phyloP scores from a whole-genome alignment of 1,140 invertebrate genomes.

The Pinna nobilis region DNA sequence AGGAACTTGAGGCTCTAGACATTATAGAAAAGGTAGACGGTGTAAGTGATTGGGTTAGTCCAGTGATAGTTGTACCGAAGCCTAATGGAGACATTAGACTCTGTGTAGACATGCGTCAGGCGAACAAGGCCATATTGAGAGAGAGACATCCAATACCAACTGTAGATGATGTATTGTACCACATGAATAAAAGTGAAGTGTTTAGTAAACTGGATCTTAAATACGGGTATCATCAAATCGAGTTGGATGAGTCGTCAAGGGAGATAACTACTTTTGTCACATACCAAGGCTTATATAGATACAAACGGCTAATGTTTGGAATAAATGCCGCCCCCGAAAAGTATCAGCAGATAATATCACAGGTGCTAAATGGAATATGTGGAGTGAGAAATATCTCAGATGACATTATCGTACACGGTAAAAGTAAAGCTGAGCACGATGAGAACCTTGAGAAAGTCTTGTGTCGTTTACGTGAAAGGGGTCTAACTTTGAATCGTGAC shows the following conservation, averaged over 20 bases:
- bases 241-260: slow-evolving; percentile 51
- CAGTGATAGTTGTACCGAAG: slow-evolving; percentile 59
- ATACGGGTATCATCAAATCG: slow-evolving; percentile 60
- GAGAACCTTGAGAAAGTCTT: slow-evolving; percentile 35
- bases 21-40: slow-evolving; percentile 53
- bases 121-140: slow-evolving; percentile 57
- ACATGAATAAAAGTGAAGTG: slow-evolving; percentile 58
- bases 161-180: slow-evolving; percentile 54
- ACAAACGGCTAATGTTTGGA: slow-evolving; percentile 51
- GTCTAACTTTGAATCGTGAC: slow-evolving; percentile 41
- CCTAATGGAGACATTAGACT: slow-evolving; percentile 55
- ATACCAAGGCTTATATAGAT: slow-evolving; percentile 45
- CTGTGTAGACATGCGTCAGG: slow-evolving; percentile 62
- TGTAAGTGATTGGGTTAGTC: slow-evolving; percentile 59
- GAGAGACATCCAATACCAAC: slow-evolving; percentile 63
- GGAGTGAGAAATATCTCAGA: slow-evolving; percentile 55
- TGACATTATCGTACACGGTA: slow-evolving; percentile 57
- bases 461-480: slow-evolving; percentile 30
- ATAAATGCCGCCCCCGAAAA: slow-evolving; percentile 49
- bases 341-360: slow-evolving; percentile 48
- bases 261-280: slow-evolving; percentile 48
- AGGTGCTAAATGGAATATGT: slow-evolving; percentile 41
- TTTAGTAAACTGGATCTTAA: slow-evolving; percentile 62
- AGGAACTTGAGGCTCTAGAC: slow-evolving; percentile 46
- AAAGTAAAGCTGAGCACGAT: slow-evolving; percentile 40